Conservation (phyloP, 2,113 vertebrate species). For the Litocranius walleri region DNA sequence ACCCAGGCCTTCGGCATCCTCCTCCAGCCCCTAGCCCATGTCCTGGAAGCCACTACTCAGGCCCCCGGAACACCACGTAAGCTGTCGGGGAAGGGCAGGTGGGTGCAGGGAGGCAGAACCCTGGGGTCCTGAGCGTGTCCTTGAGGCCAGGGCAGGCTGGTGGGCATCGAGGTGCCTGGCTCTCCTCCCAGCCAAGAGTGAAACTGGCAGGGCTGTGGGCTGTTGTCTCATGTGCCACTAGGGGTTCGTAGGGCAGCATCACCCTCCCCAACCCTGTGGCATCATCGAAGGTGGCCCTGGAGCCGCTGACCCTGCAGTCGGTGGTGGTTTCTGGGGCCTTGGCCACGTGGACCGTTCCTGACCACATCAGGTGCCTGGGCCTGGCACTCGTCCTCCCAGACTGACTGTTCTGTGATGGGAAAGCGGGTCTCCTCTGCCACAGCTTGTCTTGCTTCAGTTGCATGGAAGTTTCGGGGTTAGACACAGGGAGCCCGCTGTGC, state of each 20-base stretch:
- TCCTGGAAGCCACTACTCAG: constrained; percentile 73
- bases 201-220: not conserved
- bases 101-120: fast-evolving
- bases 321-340: not conserved
- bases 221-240: fast-evolving
- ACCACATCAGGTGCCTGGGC: fast-evolving
- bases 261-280: fast-evolving
- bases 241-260: fast-evolving
- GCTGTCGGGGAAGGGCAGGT: not conserved
- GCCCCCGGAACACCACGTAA: constrained; percentile 77
- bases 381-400: not conserved
- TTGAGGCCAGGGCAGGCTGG: not conserved
- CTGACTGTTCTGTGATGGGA: not conserved
- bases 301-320: not conserved
- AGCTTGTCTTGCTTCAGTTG: not conserved
- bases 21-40: constrained; percentile 82
- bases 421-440: fast-evolving
- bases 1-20: constrained; percentile 79
- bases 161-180: fast-evolving
- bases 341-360: not conserved
- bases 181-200: fast-evolving
- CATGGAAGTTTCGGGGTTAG: fast-evolving
- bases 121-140: fast-evolving
- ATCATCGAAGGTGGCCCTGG: not conserved
- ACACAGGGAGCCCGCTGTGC: not conserved